These are phyloP conservation scores for Leptoclinus maculatus DNA, from an alignment of 2,797 vertebrate species.

Conservation along the genomic window DNA sequence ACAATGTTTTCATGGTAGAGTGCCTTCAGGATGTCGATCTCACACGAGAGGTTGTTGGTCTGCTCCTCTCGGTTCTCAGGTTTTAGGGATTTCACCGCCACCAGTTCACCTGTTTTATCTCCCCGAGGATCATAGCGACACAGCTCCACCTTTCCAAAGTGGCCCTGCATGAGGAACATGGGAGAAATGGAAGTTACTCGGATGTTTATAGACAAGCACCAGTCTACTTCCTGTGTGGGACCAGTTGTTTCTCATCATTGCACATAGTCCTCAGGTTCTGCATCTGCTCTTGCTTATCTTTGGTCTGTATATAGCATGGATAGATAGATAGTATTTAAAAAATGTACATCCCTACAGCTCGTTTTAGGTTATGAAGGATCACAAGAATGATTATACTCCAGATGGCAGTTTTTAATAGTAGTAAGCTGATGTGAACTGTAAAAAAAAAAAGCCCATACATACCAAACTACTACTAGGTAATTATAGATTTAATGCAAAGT, in stretches of 20 bases:
- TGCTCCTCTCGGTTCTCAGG: conserved; percentile 93
- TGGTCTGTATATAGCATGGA: too few relatives aligned
- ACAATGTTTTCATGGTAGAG: conserved; percentile 99
- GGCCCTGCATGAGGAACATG: conserved; percentile 83
- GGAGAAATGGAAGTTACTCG: not conserved
- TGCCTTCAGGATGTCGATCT: conserved; percentile 94
- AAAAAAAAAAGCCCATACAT: not conserved
- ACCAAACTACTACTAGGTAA: not conserved
- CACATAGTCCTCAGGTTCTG: not conserved
- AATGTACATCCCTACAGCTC: not conserved
- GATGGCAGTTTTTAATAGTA: not conserved
- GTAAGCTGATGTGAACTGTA: not conserved
- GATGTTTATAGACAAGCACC: not conserved
- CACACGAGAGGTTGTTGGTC: conserved; percentile 91
- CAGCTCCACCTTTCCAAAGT: conserved; percentile 97
- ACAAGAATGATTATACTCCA: not conserved
- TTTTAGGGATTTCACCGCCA: conserved; percentile 97
- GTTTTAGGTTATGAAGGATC: not conserved
- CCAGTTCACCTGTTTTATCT: conserved; percentile 94
- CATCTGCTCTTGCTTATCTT: not conserved
- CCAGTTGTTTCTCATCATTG: not conserved
- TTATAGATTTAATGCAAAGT: not conserved
- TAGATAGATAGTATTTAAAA: too few relatives aligned
- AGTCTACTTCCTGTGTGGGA: not conserved
- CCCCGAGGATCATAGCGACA: conserved; percentile 96